Base-by-base conservation (phyloP, 2,797 vertebrate species). In the Fratercula arctica region DNA sequence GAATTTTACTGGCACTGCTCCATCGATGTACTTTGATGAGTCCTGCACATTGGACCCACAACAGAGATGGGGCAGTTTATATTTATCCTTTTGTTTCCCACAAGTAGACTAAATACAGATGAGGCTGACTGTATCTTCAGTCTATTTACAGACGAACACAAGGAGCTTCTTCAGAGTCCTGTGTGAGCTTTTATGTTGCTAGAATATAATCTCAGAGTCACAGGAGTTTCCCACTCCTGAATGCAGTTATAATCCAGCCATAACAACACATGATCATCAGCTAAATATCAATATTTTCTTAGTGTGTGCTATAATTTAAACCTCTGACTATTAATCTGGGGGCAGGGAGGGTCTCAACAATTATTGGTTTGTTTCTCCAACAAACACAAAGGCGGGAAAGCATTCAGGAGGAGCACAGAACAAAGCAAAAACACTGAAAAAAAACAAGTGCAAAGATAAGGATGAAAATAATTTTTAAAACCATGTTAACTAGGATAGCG, bases 71-170 rank as follows among this genome's bases (percentile, higher is more conserved):
- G 74, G 51, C 59, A 91, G 85, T 91, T 94, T 88, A 76, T 89
- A 91, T 86, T 86, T 96, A 94, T 56, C 50, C 39, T 81, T 93
- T 67, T 76, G 39, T 69, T 91, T 95, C 73, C 79, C 88, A 82
- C 74, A 85, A 72, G 70, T 13, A 96, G 85, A 95, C 77, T 63
- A 95, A 95, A 96, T 48, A 94, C 35, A 90, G 70, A 87, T 67
- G 85, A 69, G 16, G 23, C 67, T 77, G 64, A 41, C 61, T 73
- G 46, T 67, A 89, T 67, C 80, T 78, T 56, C 37, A 39, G 35
- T 25, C 11, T 56, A 84, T 53, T 75, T 95, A 69, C 29, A 75
- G 46, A 93, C 83, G 72, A 86, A 90, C 21, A 73, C 20, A 61
- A 74, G 26, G 56, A 87, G 20, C 59, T 94, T 87, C 83, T 80